phyloP scores from a whole-genome alignment of 2,113 vertebrate species.

The Anolis sagrei region DNA sequence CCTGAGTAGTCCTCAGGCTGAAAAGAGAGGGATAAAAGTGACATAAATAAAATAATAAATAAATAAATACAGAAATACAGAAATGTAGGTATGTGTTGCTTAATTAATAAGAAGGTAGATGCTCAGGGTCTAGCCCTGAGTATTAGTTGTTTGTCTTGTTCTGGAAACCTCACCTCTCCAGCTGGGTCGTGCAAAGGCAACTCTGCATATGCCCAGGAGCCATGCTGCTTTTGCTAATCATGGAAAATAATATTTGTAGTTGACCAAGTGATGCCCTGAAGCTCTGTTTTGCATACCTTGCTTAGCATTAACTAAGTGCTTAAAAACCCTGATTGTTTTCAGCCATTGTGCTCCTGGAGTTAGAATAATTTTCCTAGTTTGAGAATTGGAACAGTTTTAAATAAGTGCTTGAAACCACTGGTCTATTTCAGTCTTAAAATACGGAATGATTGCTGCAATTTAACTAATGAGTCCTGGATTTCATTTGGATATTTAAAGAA shows the following conservation, averaged over 20 bases:
- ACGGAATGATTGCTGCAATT: conserved; percentile 3
- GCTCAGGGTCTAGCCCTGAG: background rate
- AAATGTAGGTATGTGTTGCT: conserved; percentile 13
- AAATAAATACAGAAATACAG: no score
- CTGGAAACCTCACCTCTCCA: background rate
- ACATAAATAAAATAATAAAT: no score
- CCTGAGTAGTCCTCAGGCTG: no score
- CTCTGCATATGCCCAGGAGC: conserved; percentile 10
- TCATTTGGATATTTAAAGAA: conserved; percentile 14
- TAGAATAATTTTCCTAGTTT: no score
- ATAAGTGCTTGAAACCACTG: conserved; percentile 16
- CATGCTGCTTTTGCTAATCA: background rate
- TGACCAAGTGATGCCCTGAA: background rate
- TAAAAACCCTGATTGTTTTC: conserved; percentile 37
- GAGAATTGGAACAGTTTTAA: background rate
- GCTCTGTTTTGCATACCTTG: background rate
- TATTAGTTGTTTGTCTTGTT: background rate
- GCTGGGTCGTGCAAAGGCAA: background rate
- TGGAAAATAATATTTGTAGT: background rate
- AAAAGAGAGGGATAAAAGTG: no score
- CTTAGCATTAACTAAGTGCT: background rate
- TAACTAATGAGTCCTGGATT: conserved; percentile 21
- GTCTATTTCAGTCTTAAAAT: conserved; percentile 45
- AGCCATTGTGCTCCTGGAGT: background rate
- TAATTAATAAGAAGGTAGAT: conserved; percentile 28